Percentiles rank a stretch among this genome's conserved stretches.
phyloP scores from a whole-genome alignment of 2,113 vertebrate genomes.

The Oenanthe oenanthe region DNA sequence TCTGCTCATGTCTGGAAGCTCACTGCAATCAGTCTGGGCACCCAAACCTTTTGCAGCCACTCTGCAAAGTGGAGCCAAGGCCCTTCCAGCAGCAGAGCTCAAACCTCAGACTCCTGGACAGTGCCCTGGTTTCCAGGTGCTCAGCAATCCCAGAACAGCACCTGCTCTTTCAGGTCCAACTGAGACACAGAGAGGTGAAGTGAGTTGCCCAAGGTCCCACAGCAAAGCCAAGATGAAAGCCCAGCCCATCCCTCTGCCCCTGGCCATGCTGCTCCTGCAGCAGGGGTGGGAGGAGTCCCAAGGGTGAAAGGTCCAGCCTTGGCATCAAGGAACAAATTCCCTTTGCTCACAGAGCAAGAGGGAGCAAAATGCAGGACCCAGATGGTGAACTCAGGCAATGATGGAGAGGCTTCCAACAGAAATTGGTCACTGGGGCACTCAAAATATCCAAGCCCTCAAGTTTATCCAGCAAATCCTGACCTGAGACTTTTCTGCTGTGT shows the following conservation, averaged over 20 bases:
- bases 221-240: slow-evolving; percentile 48
- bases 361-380: background rate
- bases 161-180: background rate
- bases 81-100: background rate
- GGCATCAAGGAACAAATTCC: background rate
- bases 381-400: background rate
- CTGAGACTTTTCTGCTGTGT: background rate
- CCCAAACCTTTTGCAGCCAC: background rate
- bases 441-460: background rate
- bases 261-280: background rate
- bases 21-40: background rate
- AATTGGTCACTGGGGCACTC: background rate
- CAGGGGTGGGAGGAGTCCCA: background rate
- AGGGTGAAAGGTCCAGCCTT: background rate
- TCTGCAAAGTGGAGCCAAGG: background rate
- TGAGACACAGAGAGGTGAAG: slow-evolving; percentile 56
- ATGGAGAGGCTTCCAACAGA: background rate
- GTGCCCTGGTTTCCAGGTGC: background rate
- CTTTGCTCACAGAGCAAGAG: background rate
- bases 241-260: background rate
- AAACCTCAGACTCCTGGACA: background rate
- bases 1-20: background rate
- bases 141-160: background rate
- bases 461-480: background rate
- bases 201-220: background rate